Conservation (phyloP, 2,113 vertebrate species). For the Siphamia tubifer region DNA sequence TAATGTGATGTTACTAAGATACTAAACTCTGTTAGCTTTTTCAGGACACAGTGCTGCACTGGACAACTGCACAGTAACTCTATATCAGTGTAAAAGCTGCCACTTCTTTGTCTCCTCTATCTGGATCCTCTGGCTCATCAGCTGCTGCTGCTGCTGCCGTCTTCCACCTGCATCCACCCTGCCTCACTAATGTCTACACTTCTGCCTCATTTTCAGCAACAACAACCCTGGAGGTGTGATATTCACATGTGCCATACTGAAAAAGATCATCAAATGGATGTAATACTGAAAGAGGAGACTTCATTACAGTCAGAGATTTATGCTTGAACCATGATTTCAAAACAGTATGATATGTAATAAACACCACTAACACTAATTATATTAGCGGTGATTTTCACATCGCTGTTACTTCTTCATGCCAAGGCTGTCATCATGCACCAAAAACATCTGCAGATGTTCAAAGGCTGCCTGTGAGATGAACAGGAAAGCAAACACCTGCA, state of each 20-base stretch:
- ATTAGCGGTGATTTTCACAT: constrained; percentile 24
- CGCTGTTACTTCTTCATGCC: constrained; percentile 40
- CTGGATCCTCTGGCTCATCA: no score
- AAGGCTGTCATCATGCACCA: constrained; percentile 42
- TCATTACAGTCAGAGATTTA: constrained; percentile 4
- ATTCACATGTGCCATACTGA: neutral
- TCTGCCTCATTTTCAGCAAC: no score
- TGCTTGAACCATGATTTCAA: neutral
- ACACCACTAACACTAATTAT: neutral
- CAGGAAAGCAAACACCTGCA: constrained; percentile 5
- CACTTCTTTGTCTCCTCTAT: no score
- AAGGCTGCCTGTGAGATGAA: constrained; percentile 17
- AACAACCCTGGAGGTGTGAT: no score
- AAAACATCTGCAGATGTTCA: constrained; percentile 12
- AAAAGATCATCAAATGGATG: neutral
- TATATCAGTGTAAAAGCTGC: no score
- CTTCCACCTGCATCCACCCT: no score
- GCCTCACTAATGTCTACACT: no score
- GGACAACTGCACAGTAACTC: no score
- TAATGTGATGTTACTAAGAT: no score
- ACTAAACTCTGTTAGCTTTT: no score
- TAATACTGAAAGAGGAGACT: constrained; percentile 6
- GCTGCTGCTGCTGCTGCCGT: no score
- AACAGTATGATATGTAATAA: neutral
- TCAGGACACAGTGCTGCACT: no score